phyloP scores from a whole-genome alignment of 2,797 vertebrate species.

The Xenopus petersii region DNA sequence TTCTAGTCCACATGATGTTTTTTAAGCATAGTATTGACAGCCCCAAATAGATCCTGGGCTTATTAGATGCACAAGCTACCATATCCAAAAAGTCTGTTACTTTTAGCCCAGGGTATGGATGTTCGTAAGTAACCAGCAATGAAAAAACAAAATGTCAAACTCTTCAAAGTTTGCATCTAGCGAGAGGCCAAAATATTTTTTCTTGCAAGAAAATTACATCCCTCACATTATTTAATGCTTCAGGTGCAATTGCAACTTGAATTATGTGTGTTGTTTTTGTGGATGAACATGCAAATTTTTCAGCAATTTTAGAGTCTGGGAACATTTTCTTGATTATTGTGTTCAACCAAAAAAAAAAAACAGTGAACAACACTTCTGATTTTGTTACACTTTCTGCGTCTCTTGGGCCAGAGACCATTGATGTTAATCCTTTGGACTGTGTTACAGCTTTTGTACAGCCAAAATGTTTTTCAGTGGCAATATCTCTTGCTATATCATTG shows the following conservation, averaged over 20 bases:
- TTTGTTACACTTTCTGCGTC: background rate
- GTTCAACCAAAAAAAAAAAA: background rate
- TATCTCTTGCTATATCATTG: background rate
- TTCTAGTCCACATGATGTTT: too few relatives aligned
- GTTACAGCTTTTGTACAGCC: background rate
- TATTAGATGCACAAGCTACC: background rate
- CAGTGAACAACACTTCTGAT: conserved; percentile 1
- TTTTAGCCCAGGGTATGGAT: too few relatives aligned
- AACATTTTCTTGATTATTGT: conserved; percentile 7
- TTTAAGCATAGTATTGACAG: too few relatives aligned
- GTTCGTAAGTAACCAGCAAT: too few relatives aligned
- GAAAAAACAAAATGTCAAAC: too few relatives aligned
- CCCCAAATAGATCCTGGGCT: background rate
- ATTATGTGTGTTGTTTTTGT: conserved; percentile 10
- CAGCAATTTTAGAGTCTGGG: background rate
- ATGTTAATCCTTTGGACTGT: background rate
- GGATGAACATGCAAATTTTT: background rate
- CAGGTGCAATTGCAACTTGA: conserved; percentile 3
- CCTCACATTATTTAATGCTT: conserved; percentile 5
- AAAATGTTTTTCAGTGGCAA: background rate
- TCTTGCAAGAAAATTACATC: background rate
- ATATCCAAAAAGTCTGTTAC: too few relatives aligned
- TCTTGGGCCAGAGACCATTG: background rate
- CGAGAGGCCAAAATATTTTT: conserved; percentile 12
- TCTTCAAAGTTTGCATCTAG: background rate